phyloP scores from a whole-genome alignment of 2,888 invertebrate species.

The Acanthosepion esculentum region DNA sequence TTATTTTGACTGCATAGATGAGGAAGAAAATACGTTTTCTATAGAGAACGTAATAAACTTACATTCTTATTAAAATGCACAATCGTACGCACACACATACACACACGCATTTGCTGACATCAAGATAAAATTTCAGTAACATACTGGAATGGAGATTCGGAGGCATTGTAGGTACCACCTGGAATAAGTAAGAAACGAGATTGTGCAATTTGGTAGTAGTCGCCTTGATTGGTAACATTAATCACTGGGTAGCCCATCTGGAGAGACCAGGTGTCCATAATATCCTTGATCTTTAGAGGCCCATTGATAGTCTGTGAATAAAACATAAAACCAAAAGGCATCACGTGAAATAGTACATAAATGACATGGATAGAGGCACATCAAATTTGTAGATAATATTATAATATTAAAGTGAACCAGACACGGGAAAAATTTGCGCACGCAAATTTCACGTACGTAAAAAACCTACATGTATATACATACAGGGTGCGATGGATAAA shows the following conservation, averaged over 20 bases:
- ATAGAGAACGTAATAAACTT: not conserved
- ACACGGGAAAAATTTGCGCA: too few species aligned
- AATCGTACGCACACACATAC: too few species aligned
- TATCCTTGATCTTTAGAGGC: slow-evolving; percentile 59
- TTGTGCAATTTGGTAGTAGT: slow-evolving; percentile 64
- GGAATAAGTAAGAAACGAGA: slow-evolving; percentile 68
- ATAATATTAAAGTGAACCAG: too few species aligned
- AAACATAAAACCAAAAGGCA: not conserved
- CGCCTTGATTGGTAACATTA: slow-evolving; percentile 55
- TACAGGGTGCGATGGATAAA: too few species aligned
- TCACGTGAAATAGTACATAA: not conserved
- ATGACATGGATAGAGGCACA: not conserved
- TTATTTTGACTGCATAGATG: too few species aligned
- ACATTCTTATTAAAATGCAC: not conserved
- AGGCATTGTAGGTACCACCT: slow-evolving; percentile 55
- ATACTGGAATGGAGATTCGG: slow-evolving; percentile 55
- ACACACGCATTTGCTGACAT: too few species aligned
- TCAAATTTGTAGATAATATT: not conserved
- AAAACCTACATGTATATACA: too few species aligned
- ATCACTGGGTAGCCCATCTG: slow-evolving; percentile 71
- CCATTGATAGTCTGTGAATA: slow-evolving; percentile 59
- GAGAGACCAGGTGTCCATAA: slow-evolving; percentile 69
- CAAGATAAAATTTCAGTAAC: not conserved
- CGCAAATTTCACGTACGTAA: too few species aligned
- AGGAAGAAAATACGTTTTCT: too few species aligned